These are phyloP conservation scores for Apamea epomidion DNA, from an alignment of 2,888 invertebrate genomes.

Conservation along the genomic window DNA sequence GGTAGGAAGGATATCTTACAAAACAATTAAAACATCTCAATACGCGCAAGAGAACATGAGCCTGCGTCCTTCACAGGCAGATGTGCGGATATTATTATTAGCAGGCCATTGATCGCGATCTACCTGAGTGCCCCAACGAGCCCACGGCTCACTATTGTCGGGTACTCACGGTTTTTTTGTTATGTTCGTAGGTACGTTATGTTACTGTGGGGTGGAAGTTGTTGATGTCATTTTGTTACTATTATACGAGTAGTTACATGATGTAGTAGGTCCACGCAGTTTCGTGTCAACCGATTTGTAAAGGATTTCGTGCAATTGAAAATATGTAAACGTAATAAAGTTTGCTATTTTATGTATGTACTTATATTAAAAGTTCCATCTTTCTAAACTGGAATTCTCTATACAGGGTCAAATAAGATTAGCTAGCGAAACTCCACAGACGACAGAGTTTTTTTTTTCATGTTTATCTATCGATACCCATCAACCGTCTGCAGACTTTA, in stretches of 20 bases:
- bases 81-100: slow-evolving; percentile 68
- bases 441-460: neutral
- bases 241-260: neutral
- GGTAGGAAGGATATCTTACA: slow-evolving; percentile 23
- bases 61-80: slow-evolving; percentile 58
- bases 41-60: slow-evolving; percentile 18
- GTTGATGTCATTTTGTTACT: slow-evolving; percentile 3
- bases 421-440: neutral
- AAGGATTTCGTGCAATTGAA: neutral
- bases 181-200: neutral
- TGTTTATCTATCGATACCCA: neutral
- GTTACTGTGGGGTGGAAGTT: slow-evolving; percentile 35
- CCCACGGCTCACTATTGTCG: slow-evolving; percentile 32
- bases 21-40: slow-evolving; percentile 38
- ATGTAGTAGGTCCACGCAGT: neutral
- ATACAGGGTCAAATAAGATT: neutral
- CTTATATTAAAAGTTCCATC: too few relatives aligned
- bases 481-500: too few relatives aligned
- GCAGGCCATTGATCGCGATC: slow-evolving; percentile 57
- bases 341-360: neutral
- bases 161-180: slow-evolving; percentile 17
- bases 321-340: neutral
- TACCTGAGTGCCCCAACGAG: slow-evolving; percentile 50
- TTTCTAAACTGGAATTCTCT: neutral
- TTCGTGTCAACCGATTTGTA: neutral